Base-by-base conservation (phyloP, 1,140 invertebrate genomes). In the Pseudomyrmex pallidus region DNA sequence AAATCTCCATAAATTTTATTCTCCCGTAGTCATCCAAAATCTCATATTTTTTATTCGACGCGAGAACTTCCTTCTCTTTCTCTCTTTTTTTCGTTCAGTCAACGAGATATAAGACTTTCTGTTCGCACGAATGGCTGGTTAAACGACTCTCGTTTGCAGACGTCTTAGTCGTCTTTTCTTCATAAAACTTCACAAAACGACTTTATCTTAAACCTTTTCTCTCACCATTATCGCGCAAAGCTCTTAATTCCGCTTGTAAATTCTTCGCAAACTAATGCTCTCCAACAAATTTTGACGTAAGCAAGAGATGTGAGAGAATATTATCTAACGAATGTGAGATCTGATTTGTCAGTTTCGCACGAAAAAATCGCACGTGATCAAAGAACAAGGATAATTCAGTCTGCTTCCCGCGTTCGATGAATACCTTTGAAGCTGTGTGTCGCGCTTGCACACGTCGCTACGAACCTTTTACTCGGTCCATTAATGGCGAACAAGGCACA, bases 401-500 rank as follows among this genome's bases (percentile, higher is more conserved):
- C 4, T 54, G 15, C 59, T 61, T 44, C 46, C 7, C 50, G 13
- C 20, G 50, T 83, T 83, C 56, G 20, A 59, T 62, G 72, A 61
- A 52, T 50, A 35, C 9, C 25, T 77, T 82, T 83, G 57, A 63
- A 48, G n/a, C 5, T 25, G 17, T 25, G 54, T 59, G 35, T 13
- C 46, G 12, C 68, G 54, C 10, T 13, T 20, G 22, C 15, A 67
- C 44, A 48, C n/a, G 48, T n/a, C 20, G 50, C 22, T 17, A 20
- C 22, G 44, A 86, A 54, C 52, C 50, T 76, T 73, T 76, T 63
- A 70, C 66, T 54, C 56, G 44, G 50, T 86, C 72, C 61, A 76
- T 87, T 86, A 82, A 61, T 52, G 52, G 59, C 22, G 13, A 15
- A n/a, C 63, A 8, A 85, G 12, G 70, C 50, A 82, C 59, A 72